phyloP scores from a whole-genome alignment of 1,140 invertebrate genomes.

The Bombus superbus region DNA sequence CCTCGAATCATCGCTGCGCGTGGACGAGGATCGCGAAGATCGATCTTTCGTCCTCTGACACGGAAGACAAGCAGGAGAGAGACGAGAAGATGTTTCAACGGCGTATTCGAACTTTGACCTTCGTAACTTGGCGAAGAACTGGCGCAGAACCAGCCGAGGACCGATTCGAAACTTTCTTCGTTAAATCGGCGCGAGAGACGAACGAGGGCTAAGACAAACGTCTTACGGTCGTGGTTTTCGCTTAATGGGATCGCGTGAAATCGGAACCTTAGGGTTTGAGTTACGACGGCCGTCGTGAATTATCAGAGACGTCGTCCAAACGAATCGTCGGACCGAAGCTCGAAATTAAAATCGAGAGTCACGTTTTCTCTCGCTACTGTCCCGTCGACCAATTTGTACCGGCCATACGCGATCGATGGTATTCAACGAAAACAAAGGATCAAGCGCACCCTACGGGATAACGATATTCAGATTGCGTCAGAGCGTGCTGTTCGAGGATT shows the following conservation, averaged over 20 bases:
- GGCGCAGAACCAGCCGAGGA: too few relatives aligned
- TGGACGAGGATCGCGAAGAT: too few relatives aligned
- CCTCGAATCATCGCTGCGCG: not conserved
- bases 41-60: too few relatives aligned
- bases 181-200: not conserved
- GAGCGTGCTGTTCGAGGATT: not conserved
- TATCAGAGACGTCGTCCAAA: not conserved
- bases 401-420: not conserved
- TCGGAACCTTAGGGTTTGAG: not conserved
- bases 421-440: not conserved
- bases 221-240: not conserved
- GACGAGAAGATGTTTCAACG: too few relatives aligned
- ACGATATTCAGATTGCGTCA: constrained; percentile 26
- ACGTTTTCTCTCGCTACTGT: not conserved
- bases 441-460: not conserved
- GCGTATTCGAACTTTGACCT: too few relatives aligned
- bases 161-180: not conserved
- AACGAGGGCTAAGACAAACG: not conserved
- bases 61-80: too few relatives aligned
- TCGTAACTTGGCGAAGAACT: too few relatives aligned
- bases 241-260: too few relatives aligned
- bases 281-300: not conserved
- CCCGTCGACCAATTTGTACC: not conserved
- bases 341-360: not conserved
- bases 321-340: not conserved